Conservation (phyloP, 2,113 vertebrate species). For the Piaya cayana region DNA sequence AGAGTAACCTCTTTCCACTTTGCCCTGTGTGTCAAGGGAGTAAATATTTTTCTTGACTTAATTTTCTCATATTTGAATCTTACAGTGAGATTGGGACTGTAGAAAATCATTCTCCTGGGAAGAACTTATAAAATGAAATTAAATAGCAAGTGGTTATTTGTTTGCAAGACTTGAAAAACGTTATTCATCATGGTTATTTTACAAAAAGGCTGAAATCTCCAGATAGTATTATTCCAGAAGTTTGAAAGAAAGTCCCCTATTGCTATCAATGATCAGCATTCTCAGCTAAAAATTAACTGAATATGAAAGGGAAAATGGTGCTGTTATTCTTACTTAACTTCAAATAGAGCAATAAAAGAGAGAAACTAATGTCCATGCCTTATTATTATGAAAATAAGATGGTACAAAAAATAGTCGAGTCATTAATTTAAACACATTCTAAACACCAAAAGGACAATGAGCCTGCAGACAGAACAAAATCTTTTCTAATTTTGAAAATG, state of each 20-base stretch:
- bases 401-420: neutral
- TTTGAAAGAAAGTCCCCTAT: neutral
- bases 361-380: neutral
- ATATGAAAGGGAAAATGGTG: neutral
- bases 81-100: slow-evolving; percentile 11
- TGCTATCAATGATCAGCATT: neutral
- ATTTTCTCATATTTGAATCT: slow-evolving; percentile 33
- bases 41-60: neutral
- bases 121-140: slow-evolving; percentile 14
- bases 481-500: neutral
- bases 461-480: neutral
- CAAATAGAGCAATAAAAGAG: neutral
- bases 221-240: neutral
- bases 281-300: neutral
- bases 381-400: neutral
- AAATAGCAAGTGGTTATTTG: neutral
- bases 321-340: neutral
- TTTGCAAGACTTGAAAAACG: neutral
- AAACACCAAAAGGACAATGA: neutral
- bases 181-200: neutral
- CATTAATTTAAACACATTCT: neutral
- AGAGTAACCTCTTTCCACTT: neutral
- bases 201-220: neutral
- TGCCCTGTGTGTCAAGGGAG: neutral
- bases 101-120: slow-evolving; percentile 31